A percentile compares a stretch with the other conserved stretches of the same genome.
phyloP scores from a whole-genome alignment of 2,888 invertebrate species.

The Diaphora mendica region DNA sequence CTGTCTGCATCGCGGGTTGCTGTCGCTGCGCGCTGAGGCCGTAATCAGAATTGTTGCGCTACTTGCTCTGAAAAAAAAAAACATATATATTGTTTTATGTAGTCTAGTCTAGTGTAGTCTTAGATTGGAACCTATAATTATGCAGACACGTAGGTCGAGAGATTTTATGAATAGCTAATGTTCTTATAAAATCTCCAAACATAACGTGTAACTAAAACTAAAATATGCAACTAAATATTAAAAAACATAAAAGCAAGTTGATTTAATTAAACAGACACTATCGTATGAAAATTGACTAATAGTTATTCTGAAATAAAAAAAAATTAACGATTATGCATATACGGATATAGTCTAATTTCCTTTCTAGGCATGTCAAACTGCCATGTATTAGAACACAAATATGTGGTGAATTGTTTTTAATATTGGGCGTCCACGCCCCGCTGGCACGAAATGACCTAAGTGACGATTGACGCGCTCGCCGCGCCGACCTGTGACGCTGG shows the following conservation, averaged over 20 bases:
- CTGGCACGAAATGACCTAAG: slow-evolving; percentile 34
- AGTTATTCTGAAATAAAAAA: not conserved
- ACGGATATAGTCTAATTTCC: slow-evolving; percentile 4
- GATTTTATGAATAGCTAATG: not conserved
- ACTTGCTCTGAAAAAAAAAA: not conserved
- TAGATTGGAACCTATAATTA: too few relatives aligned
- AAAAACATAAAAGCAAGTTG: not conserved
- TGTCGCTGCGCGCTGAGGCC: not conserved
- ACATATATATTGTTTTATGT: not conserved
- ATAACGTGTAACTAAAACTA: not conserved
- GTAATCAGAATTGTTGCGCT: not conserved
- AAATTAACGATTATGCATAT: not conserved
- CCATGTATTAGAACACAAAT: slow-evolving; percentile 14
- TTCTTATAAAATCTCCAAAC: not conserved
- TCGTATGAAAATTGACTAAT: not conserved
- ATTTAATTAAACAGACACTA: not conserved
- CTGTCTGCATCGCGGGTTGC: not conserved
- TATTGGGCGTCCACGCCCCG: slow-evolving; percentile 23
- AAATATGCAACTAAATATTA: not conserved
- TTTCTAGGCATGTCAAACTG: slow-evolving; percentile 1
- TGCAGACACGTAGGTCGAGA: not conserved
- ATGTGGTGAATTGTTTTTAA: slow-evolving; percentile 18
- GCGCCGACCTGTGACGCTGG: slow-evolving; percentile 28
- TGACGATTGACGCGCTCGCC: slow-evolving; percentile 30
- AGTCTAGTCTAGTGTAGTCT: too few relatives aligned